These are phyloP conservation scores for Triplophysa rosa DNA, from an alignment of 2,113 vertebrate species.

Conservation along the genomic window DNA sequence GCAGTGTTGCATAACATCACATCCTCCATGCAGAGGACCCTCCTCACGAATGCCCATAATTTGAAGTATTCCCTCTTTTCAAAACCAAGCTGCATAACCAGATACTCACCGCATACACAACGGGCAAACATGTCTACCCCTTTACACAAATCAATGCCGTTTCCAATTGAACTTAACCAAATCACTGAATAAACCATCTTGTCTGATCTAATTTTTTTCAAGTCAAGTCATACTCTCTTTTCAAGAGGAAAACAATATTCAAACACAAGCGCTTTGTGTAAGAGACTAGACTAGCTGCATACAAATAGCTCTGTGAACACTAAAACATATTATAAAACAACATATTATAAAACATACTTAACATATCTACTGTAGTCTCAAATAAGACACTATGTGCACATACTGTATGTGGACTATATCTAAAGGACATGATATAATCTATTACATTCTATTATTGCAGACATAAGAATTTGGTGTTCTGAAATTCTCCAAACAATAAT, in stretches of 20 bases:
- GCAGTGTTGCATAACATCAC: constrained; percentile 11
- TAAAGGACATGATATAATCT: no score
- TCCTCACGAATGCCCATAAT: constrained; percentile 63
- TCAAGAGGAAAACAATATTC: constrained; percentile 65
- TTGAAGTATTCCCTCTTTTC: constrained; percentile 51
- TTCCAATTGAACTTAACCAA: constrained; percentile 65
- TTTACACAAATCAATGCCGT: constrained; percentile 64
- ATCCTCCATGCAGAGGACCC: constrained; percentile 48
- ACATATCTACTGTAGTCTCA: no score
- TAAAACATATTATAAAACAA: constrained; percentile 54
- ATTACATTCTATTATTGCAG: constrained; percentile 15
- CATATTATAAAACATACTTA: constrained; percentile 53
- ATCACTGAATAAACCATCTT: constrained; percentile 69
- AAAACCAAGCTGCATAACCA: background rate
- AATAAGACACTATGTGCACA: no score
- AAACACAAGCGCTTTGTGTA: constrained; percentile 65
- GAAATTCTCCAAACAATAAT: background rate
- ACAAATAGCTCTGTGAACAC: constrained; percentile 61
- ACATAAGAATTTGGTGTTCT: background rate
- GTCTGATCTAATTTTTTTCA: constrained; percentile 67
- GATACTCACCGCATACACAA: background rate
- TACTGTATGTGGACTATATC: no score
- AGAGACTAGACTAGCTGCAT: constrained; percentile 68
- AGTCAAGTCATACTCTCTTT: constrained; percentile 64
- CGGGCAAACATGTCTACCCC: constrained; percentile 60